Percentiles rank a stretch among this genome's conserved stretches.
These are phyloP conservation scores for Heliothis subflexa DNA, from an alignment of 1,140 invertebrate species.

Conservation along the genomic window DNA sequence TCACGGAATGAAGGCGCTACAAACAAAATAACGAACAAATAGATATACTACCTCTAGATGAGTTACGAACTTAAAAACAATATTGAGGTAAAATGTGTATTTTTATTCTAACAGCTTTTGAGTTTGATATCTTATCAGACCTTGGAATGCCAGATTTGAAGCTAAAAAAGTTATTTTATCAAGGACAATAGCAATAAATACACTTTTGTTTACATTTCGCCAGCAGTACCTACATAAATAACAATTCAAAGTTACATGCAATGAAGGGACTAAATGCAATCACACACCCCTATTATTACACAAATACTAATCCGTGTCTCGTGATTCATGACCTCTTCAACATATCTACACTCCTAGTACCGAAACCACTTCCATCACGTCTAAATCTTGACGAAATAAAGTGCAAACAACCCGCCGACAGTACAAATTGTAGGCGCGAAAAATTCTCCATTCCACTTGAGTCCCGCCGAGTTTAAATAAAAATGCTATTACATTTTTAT, in stretches of 20 bases:
- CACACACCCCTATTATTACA: not conserved
- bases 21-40: slow-evolving; percentile 42
- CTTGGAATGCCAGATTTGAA: too few relatives aligned
- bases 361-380: slow-evolving; percentile 1
- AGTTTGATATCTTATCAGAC: too few relatives aligned
- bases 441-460: slow-evolving; percentile 40
- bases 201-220: too few relatives aligned
- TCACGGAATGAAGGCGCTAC: slow-evolving; percentile 40
- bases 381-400: slow-evolving; percentile 41
- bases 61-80: not conserved
- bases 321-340: not conserved
- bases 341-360: slow-evolving; percentile 3
- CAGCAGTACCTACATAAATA: too few relatives aligned
- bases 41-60: slow-evolving; percentile 30
- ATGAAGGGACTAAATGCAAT: not conserved
- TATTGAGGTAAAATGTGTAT: not conserved
- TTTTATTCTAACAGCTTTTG: too few relatives aligned
- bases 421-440: slow-evolving; percentile 47
- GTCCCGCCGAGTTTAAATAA: slow-evolving; percentile 37
- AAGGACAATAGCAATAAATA: too few relatives aligned
- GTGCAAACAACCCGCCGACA: slow-evolving; percentile 38
- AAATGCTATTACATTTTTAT: slow-evolving; percentile 47
- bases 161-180: too few relatives aligned
- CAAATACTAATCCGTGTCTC: too few relatives aligned
- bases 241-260: too few relatives aligned